Percentiles rank a stretch among this genome's conserved stretches.
These are phyloP conservation scores for Sinella curviseta DNA, from an alignment of 1,140 invertebrate species.

Conservation along the genomic window DNA sequence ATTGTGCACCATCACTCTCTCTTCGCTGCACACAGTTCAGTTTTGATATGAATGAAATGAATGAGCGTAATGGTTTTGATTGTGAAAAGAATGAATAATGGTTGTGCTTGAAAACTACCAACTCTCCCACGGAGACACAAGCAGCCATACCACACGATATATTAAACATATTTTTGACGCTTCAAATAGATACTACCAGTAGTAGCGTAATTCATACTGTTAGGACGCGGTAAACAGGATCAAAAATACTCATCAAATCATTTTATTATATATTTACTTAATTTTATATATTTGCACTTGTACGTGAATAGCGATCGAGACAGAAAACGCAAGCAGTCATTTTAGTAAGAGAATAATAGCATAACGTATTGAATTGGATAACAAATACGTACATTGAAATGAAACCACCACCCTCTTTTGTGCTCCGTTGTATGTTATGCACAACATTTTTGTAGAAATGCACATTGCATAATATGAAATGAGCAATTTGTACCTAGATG, in stretches of 20 bases:
- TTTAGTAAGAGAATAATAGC: too few species aligned
- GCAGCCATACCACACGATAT: not conserved
- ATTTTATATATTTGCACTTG: not conserved
- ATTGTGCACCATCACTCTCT: slow-evolving; percentile 24
- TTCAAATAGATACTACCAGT: too few species aligned
- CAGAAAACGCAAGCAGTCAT: too few species aligned
- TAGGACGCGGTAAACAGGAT: not conserved
- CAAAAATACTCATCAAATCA: too few species aligned
- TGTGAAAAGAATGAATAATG: slow-evolving; percentile 21
- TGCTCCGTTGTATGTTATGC: not conserved
- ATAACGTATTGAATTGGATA: too few species aligned
- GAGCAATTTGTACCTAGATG: not conserved
- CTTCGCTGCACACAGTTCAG: not conserved
- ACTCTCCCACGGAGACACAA: slow-evolving; percentile 21
- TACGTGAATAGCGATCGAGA: not conserved
- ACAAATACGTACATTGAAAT: too few species aligned
- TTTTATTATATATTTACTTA: not conserved
- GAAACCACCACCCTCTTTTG: not conserved
- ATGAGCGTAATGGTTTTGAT: slow-evolving; percentile 2
- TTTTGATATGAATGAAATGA: not conserved
- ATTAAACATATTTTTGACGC: too few species aligned
- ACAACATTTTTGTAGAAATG: not conserved
- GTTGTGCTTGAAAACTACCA: not conserved
- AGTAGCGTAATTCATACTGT: too few species aligned
- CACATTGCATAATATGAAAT: not conserved